phyloP scores from a whole-genome alignment of 1,140 invertebrate species.

The Nylanderia fulva region DNA sequence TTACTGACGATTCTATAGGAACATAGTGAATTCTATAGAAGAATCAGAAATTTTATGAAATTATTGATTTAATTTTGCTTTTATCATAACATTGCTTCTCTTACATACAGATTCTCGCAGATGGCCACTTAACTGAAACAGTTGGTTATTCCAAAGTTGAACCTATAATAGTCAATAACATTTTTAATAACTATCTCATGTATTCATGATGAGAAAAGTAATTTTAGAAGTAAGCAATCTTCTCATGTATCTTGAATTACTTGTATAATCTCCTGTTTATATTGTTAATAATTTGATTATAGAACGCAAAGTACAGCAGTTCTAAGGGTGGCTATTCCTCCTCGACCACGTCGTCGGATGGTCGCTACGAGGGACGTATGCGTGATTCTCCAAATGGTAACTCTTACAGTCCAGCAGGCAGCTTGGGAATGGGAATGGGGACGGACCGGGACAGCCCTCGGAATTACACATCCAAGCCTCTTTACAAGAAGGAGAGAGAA shows the following conservation, averaged over 20 bases:
- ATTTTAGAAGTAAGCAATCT: background rate
- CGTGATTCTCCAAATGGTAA: slow-evolving; percentile 91
- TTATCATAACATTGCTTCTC: background rate
- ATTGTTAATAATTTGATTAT: slow-evolving; percentile 68
- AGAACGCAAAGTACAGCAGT: slow-evolving; percentile 92
- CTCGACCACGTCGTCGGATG: slow-evolving; percentile 85
- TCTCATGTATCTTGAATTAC: background rate
- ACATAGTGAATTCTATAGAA: background rate
- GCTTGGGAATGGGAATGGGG: slow-evolving; percentile 87
- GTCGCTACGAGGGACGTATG: slow-evolving; percentile 88
- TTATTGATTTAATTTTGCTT: background rate
- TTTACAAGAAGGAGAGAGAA: slow-evolving; percentile 96
- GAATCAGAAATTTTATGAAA: background rate
- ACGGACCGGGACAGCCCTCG: slow-evolving; percentile 89
- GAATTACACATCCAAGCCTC: slow-evolving; percentile 92
- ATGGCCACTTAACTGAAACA: background rate
- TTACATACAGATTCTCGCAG: background rate
- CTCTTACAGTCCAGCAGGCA: slow-evolving; percentile 89
- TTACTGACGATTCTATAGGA: background rate
- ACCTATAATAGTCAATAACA: slow-evolving; percentile 15
- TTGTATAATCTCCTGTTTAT: slow-evolving; percentile 5
- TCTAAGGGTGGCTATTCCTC: slow-evolving; percentile 89
- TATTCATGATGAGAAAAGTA: slow-evolving; percentile 27
- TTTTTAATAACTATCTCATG: slow-evolving; percentile 17
- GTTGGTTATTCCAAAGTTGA: slow-evolving; percentile 10